Base-by-base conservation (phyloP, 2,888 invertebrate genomes). In the Odontocolon sp. region DNA sequence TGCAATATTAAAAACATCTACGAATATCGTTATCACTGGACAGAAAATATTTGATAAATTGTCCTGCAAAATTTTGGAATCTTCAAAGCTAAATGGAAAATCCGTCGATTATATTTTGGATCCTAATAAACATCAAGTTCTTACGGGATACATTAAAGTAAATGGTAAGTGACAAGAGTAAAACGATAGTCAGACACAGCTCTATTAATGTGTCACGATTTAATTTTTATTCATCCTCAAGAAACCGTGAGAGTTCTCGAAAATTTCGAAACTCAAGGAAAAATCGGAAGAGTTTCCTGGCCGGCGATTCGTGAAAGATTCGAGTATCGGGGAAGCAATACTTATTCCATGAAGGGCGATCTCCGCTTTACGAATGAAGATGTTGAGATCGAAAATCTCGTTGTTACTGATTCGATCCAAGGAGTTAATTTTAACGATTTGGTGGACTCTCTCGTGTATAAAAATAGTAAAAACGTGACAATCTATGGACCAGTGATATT, bases 401-500 rank as follows among this genome's bases (percentile, higher is more conserved):
- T 66, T 4, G 56, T 78, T 1, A 75, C 66, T 4, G 85, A 80
- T 4, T 23, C 56, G 1, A 78, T 85, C 26, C 83, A 84, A 14
- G 68, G 70, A 23, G 64, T 28, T 16, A 21, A 54, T 2, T 80
- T 87, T 5, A 50, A 80, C 3, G 64, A 68, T 11, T 87, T 88
- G 33, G 4, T 83, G 1, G 36, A 83, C 0, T 71, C 77, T 3
- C 8, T 83, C 0, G 76, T 88, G n/a, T 77, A 63, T 21, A 74
- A 74, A 8, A 56, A 77, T 11, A 77, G 82, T 3, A 56, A 77
- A 3, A 77, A 83, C 11, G 50, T 83, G 2, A 71, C 66, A 0
- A 76, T 88, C n/a, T 66, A 81, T 0, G 86, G 84, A 1, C 54
- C 69, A 0, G 84, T 87, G 68, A 57, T 71, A 18, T 87, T 88